Conservation (phyloP, 2,888 invertebrate genomes). For the Clostera curtula region DNA sequence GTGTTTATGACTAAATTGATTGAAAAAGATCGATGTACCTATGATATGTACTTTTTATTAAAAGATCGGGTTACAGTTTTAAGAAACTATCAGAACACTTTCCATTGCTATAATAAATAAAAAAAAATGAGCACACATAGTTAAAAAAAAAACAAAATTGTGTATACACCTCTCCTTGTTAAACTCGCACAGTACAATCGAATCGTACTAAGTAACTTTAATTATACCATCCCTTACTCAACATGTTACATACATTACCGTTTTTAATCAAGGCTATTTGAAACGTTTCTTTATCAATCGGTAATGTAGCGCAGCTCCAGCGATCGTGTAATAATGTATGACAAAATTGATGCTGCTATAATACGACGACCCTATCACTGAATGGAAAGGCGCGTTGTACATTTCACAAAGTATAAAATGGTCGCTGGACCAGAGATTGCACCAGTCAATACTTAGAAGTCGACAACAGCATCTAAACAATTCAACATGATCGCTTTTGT, state of each 20-base stretch:
- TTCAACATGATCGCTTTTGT: constrained; percentile 71
- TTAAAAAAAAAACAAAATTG: constrained; percentile 41
- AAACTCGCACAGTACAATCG: constrained; percentile 33
- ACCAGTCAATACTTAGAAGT: constrained; percentile 59
- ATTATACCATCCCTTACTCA: constrained; percentile 6
- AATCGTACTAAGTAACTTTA: constrained; percentile 18
- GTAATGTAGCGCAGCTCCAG: constrained; percentile 20
- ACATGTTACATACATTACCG: constrained; percentile 24
- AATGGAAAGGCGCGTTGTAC: constrained; percentile 62
- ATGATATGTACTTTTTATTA: too few relatives aligned
- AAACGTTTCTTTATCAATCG: neutral
- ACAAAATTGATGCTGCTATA: constrained; percentile 11
- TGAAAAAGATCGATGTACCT: too few relatives aligned
- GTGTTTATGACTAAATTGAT: too few relatives aligned
- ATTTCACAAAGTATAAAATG: constrained; percentile 71
- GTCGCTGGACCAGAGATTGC: constrained; percentile 41
- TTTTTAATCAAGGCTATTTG: neutral
- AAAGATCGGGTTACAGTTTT: constrained; percentile 5
- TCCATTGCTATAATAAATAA: constrained; percentile 23
- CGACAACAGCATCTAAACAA: constrained; percentile 48
- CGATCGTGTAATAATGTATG: constrained; percentile 2
- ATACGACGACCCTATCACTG: constrained; percentile 54
- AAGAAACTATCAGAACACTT: constrained; percentile 16
- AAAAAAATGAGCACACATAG: constrained; percentile 36
- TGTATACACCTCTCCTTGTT: constrained; percentile 25